These are phyloP conservation scores for Gallinago stenura DNA, from an alignment of 2,797 vertebrate genomes.

Conservation along the genomic window DNA sequence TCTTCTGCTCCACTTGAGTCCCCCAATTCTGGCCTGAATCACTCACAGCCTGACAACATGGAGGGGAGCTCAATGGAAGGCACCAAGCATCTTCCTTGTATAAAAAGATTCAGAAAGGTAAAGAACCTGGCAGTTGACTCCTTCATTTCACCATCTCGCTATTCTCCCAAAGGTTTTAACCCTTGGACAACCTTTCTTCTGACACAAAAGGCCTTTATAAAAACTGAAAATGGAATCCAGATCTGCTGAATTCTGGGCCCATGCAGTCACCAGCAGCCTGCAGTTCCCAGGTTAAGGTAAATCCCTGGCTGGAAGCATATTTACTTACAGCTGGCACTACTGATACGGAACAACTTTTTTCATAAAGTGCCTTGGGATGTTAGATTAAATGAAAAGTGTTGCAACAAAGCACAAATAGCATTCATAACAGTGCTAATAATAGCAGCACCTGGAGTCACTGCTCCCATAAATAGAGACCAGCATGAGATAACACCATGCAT, in stretches of 20 bases:
- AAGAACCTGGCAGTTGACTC: neutral
- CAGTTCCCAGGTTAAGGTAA: neutral
- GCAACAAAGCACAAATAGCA: constrained; percentile 34
- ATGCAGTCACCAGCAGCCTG: neutral
- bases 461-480: constrained; percentile 63
- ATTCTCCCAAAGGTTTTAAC: neutral
- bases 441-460: constrained; percentile 40
- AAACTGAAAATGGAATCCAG: neutral
- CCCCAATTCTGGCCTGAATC: neutral
- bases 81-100: rapidly evolving
- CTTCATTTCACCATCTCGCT: neutral
- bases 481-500: neutral
- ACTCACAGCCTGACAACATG: neutral
- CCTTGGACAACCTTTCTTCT: neutral
- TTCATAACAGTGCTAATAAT: constrained; percentile 55
- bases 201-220: neutral
- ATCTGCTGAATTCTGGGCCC: neutral
- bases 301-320: constrained; percentile 1
- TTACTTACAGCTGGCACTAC: constrained; percentile 12
- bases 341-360: neutral
- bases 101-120: neutral
- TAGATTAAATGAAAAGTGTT: constrained; percentile 51
- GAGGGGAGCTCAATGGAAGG: neutral
- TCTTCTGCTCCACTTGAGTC: neutral
- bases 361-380: constrained; percentile 38